These are phyloP conservation scores for Papilio aristodemus DNA, from an alignment of 1,140 invertebrate species.

Conservation along the genomic window DNA sequence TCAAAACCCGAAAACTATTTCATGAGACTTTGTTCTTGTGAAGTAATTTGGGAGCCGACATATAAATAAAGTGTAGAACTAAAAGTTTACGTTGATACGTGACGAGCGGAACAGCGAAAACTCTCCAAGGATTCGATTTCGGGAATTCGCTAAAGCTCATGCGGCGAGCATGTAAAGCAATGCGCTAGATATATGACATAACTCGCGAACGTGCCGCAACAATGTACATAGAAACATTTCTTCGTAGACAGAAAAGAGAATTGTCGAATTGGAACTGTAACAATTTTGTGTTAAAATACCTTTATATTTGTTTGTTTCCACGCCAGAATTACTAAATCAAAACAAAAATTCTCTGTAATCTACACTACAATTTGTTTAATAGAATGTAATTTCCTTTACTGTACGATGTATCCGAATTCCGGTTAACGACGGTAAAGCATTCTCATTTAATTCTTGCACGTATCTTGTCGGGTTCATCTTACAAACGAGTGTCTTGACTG, in stretches of 20 bases:
- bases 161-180: conserved; percentile 6
- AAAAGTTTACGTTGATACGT: conserved; percentile 5
- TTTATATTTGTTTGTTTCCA: neutral
- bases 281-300: neutral
- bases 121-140: conserved; percentile 3
- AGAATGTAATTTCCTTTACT: no score
- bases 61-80: conserved; percentile 1
- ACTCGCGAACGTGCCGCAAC: conserved; percentile 12
- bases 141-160: conserved; percentile 1
- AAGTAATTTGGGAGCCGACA: no score
- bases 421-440: neutral
- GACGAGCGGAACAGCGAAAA: conserved; percentile 12
- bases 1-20: no score
- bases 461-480: conserved; percentile 7
- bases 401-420: no score
- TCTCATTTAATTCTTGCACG: conserved; percentile 1
- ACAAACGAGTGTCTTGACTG: neutral
- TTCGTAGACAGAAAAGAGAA: neutral
- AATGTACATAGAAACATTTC: conserved; percentile 7
- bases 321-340: no score
- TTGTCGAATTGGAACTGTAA: neutral
- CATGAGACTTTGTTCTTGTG: no score
- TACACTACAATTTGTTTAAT: no score
- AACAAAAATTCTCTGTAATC: no score
- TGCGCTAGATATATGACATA: conserved; percentile 14